Percentiles rank a stretch among this genome's conserved stretches.
These are phyloP conservation scores for Luidia sarsii DNA, from an alignment of 53 echinoderm and acorn worm species.

Conservation along the genomic window DNA sequence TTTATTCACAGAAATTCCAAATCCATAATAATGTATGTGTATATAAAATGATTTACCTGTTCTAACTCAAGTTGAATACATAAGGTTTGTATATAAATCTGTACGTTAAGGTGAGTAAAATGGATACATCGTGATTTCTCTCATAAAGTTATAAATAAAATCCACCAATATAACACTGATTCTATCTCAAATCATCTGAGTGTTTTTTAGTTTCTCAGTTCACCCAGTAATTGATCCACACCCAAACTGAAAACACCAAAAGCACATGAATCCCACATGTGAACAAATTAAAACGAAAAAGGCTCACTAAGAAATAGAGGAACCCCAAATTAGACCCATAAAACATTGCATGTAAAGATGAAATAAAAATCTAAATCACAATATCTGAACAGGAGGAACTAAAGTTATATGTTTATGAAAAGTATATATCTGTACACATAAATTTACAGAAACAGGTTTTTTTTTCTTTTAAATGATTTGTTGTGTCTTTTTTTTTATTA, in stretches of 20 bases:
- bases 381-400: neutral
- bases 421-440: neutral
- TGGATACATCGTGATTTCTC: slow-evolving; percentile 9
- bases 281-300: neutral
- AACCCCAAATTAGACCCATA: neutral
- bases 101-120: no score
- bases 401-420: neutral
- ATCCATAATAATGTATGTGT: slow-evolving; percentile 23
- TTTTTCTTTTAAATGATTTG: no score
- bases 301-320: neutral
- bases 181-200: no score
- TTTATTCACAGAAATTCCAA: slow-evolving; percentile 55
- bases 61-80: neutral
- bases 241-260: neutral
- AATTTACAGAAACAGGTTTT: no score
- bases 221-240: neutral
- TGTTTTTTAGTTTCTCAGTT: no score
- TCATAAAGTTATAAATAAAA: slow-evolving; percentile 1
- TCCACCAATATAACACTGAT: neutral
- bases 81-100: no score
- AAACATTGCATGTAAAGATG: no score
- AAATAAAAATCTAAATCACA: slow-evolving; percentile 15
- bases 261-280: no score
- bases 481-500: no score
- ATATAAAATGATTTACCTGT: neutral